phyloP scores from a whole-genome alignment of 2,888 invertebrate genomes.

The Dryadula phaetusa region DNA sequence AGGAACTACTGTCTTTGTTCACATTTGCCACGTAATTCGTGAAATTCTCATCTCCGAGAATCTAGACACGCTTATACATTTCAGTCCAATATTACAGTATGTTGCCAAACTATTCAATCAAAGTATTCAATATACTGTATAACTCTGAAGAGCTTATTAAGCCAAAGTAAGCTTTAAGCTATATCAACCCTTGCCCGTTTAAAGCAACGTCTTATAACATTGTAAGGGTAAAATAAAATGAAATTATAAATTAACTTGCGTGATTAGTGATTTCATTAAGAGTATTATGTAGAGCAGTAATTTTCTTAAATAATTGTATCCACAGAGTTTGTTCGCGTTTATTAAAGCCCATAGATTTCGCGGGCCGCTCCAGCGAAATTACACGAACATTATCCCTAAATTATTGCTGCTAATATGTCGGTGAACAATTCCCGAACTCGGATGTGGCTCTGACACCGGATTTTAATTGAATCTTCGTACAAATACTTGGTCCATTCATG shows the following conservation, averaged over 20 bases:
- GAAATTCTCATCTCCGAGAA: conserved; percentile 17
- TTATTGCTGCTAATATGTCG: conserved; percentile 81
- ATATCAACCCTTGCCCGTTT: neutral
- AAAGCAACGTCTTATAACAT: conserved; percentile 5
- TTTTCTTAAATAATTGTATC: conserved; percentile 79
- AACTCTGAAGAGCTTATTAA: conserved; percentile 20
- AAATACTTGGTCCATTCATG: conserved; percentile 34
- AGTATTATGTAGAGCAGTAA: conserved; percentile 73
- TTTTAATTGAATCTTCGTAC: conserved; percentile 53
- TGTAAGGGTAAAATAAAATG: conserved; percentile 8
- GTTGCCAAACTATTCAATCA: conserved; percentile 30
- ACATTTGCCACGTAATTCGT: conserved; percentile 28
- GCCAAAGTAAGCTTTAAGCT: conserved; percentile 4
- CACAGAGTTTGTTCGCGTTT: conserved; percentile 75
- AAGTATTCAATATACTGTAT: conserved; percentile 28
- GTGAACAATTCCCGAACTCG: conserved; percentile 58
- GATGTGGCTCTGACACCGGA: conserved; percentile 57
- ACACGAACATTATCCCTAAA: conserved; percentile 77
- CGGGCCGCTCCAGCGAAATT: conserved; percentile 72
- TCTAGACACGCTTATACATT: conserved; percentile 17
- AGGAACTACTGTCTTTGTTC: conserved; percentile 34
- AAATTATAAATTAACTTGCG: conserved; percentile 16
- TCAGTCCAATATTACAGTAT: conserved; percentile 20
- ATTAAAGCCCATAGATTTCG: conserved; percentile 82
- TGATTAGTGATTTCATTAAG: conserved; percentile 72